Evolutionary conservation across 2,888 invertebrate species (phyloP).

Genomic region (Liposcelis brunnea): DNA sequence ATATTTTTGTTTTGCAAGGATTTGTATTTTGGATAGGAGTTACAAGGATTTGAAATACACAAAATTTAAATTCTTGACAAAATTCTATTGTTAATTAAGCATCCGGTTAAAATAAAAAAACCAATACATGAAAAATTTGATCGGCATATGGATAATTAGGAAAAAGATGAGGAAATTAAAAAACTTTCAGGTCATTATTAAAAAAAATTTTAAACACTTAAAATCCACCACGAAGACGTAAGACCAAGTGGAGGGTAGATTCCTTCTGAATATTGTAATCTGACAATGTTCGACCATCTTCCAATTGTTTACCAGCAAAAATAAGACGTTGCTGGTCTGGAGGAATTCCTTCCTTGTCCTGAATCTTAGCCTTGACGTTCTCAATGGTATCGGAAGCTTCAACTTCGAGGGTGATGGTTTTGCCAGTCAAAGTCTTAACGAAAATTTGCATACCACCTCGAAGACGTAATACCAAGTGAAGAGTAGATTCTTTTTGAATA

Average conservation of each 20-base stretch:
- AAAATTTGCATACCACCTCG: constrained; percentile 60
- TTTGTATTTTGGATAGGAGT: too few relatives aligned
- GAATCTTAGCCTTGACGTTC: constrained; percentile 30
- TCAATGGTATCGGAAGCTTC: constrained; percentile 33
- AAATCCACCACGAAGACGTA: constrained; percentile 55
- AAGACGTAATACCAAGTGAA: constrained; percentile 69
- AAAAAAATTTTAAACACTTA: too few relatives aligned
- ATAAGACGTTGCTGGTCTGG: constrained; percentile 32
- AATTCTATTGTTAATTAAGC: too few relatives aligned
- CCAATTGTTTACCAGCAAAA: constrained; percentile 38
- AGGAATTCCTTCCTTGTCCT: constrained; percentile 21
- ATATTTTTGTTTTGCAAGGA: too few relatives aligned
- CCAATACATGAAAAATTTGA: too few relatives aligned
- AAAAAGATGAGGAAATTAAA: too few relatives aligned
- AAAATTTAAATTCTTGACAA: too few relatives aligned
- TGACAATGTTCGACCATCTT: constrained; percentile 37
- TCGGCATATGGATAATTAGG: too few relatives aligned
- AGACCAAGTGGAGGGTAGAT: constrained; percentile 4
- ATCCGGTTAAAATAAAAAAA: too few relatives aligned
- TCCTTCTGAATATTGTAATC: constrained; percentile 38
- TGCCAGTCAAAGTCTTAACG: constrained; percentile 30
- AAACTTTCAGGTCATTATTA: too few relatives aligned
- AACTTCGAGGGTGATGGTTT: constrained; percentile 28
- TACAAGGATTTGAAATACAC: too few relatives aligned
- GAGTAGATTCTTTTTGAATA: constrained; percentile 51